phyloP scores from a whole-genome alignment of 2,113 vertebrate species.

The Anser brachyrhynchus region DNA sequence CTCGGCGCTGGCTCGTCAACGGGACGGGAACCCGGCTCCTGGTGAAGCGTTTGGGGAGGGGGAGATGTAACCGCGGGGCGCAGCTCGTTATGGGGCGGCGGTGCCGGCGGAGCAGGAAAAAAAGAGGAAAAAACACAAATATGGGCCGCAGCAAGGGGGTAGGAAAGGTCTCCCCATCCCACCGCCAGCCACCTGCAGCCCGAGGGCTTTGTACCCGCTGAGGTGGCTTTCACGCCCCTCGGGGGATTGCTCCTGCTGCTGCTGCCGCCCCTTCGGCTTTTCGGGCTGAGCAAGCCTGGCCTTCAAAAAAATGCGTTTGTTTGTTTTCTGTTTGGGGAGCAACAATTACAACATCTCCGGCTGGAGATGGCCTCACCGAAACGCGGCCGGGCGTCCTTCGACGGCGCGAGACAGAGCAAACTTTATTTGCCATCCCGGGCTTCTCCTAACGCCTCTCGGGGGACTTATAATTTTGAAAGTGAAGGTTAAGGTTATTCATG shows the following conservation, averaged over 20 bases:
- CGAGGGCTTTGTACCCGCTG: no score
- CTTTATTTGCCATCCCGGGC: conserved; percentile 41
- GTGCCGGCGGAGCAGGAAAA: not conserved
- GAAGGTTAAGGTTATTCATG: conserved; percentile 62
- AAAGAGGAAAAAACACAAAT: not conserved
- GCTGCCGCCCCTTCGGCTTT: not conserved
- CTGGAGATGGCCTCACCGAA: not conserved
- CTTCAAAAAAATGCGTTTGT: not conserved
- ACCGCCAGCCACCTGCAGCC: not conserved
- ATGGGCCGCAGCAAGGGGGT: not conserved
- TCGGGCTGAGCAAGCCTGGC: not conserved
- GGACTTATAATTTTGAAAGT: conserved; percentile 49
- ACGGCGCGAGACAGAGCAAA: conserved; percentile 16
- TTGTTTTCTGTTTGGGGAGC: not conserved
- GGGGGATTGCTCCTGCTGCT: not conserved
- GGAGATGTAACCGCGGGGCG: not conserved
- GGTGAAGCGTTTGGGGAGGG: no score
- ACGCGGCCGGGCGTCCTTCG: not conserved
- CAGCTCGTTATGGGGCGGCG: not conserved
- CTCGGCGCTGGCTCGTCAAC: rapidly evolving
- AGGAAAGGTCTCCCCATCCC: not conserved
- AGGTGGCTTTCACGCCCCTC: not conserved
- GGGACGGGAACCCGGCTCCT: not conserved
- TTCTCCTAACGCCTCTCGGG: conserved; percentile 37
- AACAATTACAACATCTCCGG: not conserved